Evolutionary conservation across 64 coral and sea anemone genomes (phyloP), one percentile per base, ranked within the genome.

Genomic region (Porites australiensis): DNA sequence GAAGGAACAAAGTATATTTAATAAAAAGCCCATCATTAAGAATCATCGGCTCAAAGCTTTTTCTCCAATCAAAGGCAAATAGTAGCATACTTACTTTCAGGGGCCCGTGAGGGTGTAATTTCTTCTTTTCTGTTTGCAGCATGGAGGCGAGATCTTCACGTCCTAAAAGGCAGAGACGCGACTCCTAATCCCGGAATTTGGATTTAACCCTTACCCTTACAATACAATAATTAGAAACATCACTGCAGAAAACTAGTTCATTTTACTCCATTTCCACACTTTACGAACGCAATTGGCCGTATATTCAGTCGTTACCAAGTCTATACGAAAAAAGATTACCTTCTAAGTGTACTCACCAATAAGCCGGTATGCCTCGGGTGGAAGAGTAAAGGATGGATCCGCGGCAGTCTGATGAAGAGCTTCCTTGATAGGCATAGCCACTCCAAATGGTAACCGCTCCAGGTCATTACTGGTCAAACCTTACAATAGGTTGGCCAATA

Each of bases 401-500:
- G 70, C 75, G 16, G 88, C 88, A 88, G 94, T 96, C 19, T 93
- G 86, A 18, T 98, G 94, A 88, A 98, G 90, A 21, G 97, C 94
- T 89, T 98, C 94, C 83, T 84, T 93, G 5, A 98, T 19, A 20
- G 97, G 97, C 45, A 94, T n/a, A 47, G 90, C 88, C 44, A 98
- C 91, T 70, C 97, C 97, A 89, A 94, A 93, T 13, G 97, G 97
- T 80, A 98, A 74, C 21, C 94, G 65, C 11, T 98, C 97, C 46
- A 98, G 82, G 50, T 98, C 97, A 47, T 76, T 95, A n/a, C 85
- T 83, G 70, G 94, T 96, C 48, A 98, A 93, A 84, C 86, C 97
- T 98, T 55, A 8, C 2, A 43, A 14, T 10, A 76, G 64, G 86
- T 7, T 37, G 22, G 27, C 27, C 27, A 37, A 37, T 37, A 37